Conservation (phyloP, 2,888 invertebrate species). For the Seira ritae region DNA sequence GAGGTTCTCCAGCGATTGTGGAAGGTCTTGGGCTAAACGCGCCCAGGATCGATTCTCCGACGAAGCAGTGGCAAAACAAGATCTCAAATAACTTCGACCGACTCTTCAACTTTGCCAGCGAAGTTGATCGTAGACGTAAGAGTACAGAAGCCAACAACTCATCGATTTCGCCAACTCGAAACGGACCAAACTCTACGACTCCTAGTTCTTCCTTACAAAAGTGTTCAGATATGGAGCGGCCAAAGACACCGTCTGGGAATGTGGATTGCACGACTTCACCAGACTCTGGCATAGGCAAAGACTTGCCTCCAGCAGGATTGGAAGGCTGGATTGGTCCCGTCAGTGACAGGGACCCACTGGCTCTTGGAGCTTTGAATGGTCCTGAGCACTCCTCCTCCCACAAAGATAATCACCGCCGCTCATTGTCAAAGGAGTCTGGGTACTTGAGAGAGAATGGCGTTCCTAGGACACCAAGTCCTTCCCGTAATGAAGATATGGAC, state of each 20-base stretch:
- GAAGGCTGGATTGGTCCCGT: slow-evolving; percentile 68
- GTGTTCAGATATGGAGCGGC: slow-evolving; percentile 68
- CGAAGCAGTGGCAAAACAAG: slow-evolving; percentile 87
- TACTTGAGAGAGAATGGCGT: slow-evolving; percentile 46
- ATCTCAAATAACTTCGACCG: slow-evolving; percentile 96
- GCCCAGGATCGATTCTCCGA: slow-evolving; percentile 70
- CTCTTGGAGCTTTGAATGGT: slow-evolving; percentile 37
- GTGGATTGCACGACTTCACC: slow-evolving; percentile 89
- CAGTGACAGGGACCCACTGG: slow-evolving; percentile 57
- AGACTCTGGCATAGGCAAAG: slow-evolving; percentile 86
- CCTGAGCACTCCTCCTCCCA: slow-evolving; percentile 18
- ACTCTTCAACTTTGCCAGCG: slow-evolving; percentile 93
- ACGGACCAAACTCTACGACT: slow-evolving; percentile 51
- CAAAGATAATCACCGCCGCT: slow-evolving; percentile 18
- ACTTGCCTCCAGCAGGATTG: slow-evolving; percentile 51
- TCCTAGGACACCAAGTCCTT: slow-evolving; percentile 72
- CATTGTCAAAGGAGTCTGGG: slow-evolving; percentile 39
- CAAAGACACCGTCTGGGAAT: slow-evolving; percentile 72
- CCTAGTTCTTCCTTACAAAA: slow-evolving; percentile 50
- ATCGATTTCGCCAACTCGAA: slow-evolving; percentile 62
- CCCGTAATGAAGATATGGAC: slow-evolving; percentile 67
- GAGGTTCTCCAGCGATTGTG: slow-evolving; percentile 53
- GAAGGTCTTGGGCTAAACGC: slow-evolving; percentile 59
- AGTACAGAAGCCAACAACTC: slow-evolving; percentile 80
- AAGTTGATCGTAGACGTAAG: slow-evolving; percentile 89